These are phyloP conservation scores for Corydoras maculifer DNA, from an alignment of 2,113 vertebrate species.

Conservation along the genomic window DNA sequence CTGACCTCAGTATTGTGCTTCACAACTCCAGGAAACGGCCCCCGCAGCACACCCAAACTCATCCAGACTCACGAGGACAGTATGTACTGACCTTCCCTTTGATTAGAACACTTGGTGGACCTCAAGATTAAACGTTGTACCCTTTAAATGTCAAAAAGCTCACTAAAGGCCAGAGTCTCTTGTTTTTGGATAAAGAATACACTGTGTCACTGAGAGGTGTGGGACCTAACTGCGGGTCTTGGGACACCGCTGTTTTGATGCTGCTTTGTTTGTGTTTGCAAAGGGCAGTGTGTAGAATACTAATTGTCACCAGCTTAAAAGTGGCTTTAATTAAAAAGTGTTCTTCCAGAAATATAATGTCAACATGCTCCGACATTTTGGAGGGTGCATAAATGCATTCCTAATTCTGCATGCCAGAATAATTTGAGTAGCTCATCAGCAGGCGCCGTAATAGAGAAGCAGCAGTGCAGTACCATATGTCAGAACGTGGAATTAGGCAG, in stretches of 20 bases:
- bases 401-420: conserved; percentile 14
- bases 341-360: conserved; percentile 39
- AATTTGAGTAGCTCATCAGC: conserved; percentile 34
- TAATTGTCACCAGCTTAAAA: conserved; percentile 38
- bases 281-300: conserved; percentile 26
- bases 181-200: too few species aligned
- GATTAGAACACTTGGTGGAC: not conserved
- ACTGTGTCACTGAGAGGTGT: conserved; percentile 7
- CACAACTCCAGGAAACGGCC: conserved; percentile 89
- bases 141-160: too few species aligned
- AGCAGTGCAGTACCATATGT: not conserved
- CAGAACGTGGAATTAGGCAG: conserved; percentile 19
- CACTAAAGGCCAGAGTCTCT: too few species aligned
- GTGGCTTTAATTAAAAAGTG: conserved; percentile 39
- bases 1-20: conserved; percentile 83
- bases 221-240: conserved; percentile 4
- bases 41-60: conserved; percentile 72
- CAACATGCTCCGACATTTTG: conserved; percentile 31
- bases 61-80: conserved; percentile 85
- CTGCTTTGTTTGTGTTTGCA: conserved; percentile 7
- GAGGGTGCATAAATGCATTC: conserved; percentile 32
- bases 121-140: not conserved
- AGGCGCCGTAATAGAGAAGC: conserved; percentile 31
- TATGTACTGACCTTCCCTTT: conserved; percentile 61
- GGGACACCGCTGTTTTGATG: conserved; percentile 5